Base-by-base conservation (phyloP, 2,888 invertebrate genomes). In the Pristionchus mayeri region DNA sequence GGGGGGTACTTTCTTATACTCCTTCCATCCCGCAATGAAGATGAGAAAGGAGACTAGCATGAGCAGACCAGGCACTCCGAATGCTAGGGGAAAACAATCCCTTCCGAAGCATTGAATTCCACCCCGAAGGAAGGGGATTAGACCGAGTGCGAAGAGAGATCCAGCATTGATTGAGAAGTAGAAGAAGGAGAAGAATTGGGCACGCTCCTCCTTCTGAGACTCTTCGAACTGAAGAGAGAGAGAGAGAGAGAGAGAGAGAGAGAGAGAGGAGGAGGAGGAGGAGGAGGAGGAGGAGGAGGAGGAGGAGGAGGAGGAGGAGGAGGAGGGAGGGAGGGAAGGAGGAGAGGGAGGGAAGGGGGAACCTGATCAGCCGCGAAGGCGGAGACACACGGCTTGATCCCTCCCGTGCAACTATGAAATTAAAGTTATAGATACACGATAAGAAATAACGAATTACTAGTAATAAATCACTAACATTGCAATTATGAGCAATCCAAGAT, bases 131-230 rank as follows among this genome's bases (percentile, higher is more conserved):
- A 90, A 86, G 9, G 93, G 93, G n/a, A 92, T 93, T 24, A 92
- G 84, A 50, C 91, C 85, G 40, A 92, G 90, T 81, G 92, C 92
- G 79, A 92, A 85, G 27, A 92, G 87, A 4, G 89, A 90, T 24
- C 98, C 98, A n/a, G 94, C 92, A 93, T 98, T 98, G 92, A 98
- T 98, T 81, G 97, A 94, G 92, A 98, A 97, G 94, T 98, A 98
- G 93, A 98, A 98, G 6, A 97, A 94, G 0, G 97, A 97, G 88
- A 98, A 98, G 94, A 97, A 98, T 87, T 95, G 95, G 27, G 95
- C 95, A 84, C 97, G 94, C 91, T 96, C 95, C 89, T 94, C 94
- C 89, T 95, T 95, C 94, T 97, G 96, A 34, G 90, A 86, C 44
- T 90, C 90, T 30, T 88, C 87, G 87, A 92, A 92, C 89, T 91